These are phyloP conservation scores for Ifrita kowaldi DNA, from an alignment of 2,113 vertebrate species.

Conservation along the genomic window DNA sequence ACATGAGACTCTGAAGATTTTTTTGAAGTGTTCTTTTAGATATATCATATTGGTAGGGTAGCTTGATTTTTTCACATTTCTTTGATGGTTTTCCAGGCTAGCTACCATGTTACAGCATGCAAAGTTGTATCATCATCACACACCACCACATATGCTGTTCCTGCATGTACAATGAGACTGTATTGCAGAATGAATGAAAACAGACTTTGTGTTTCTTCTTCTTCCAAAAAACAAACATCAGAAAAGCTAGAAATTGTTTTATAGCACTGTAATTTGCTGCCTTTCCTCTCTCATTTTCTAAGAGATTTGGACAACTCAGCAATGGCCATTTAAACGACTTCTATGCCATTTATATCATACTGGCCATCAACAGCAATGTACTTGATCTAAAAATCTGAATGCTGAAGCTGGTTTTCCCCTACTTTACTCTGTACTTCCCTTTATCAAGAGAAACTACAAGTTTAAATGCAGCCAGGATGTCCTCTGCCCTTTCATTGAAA, in stretches of 20 bases:
- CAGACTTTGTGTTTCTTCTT: neutral
- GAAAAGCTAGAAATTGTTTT: neutral
- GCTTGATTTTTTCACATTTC: neutral
- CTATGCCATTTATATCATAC: neutral
- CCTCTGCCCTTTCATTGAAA: neutral
- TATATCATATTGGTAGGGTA: neutral
- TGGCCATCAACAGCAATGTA: neutral
- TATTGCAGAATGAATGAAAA: neutral
- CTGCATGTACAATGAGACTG: neutral
- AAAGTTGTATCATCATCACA: neutral
- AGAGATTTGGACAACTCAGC: neutral
- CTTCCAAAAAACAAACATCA: neutral
- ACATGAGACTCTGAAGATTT: neutral
- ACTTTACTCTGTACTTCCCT: neutral
- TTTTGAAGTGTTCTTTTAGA: neutral
- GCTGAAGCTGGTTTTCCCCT: neutral
- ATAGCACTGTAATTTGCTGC: rapidly evolving
- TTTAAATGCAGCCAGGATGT: neutral
- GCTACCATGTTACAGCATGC: neutral
- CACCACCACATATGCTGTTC: neutral
- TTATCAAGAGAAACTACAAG: neutral
- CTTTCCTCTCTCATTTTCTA: neutral
- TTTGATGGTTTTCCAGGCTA: neutral
- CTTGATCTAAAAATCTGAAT: neutral
- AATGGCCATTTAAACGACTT: neutral